Evolutionary conservation across 2,888 invertebrate genomes (phyloP), one percentile per base, ranked within the genome.

Genomic region (Cartodere bifasciata): DNA sequence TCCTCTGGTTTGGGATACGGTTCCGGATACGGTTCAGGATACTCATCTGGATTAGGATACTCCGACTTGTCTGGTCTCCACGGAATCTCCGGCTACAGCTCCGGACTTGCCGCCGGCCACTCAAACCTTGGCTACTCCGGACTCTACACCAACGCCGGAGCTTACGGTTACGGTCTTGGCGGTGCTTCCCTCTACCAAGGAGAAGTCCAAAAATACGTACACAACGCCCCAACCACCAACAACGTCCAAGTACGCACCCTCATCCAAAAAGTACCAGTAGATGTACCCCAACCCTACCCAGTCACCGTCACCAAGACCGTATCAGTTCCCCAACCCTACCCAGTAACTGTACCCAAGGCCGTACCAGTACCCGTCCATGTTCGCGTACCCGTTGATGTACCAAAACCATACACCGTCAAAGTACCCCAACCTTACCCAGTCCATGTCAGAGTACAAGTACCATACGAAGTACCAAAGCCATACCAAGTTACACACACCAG

Each of bases 201-300:
- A n/a, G n/a, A n/a, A n/a, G n/a, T n/a, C n/a, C n/a, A n/a, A n/a
- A n/a, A n/a, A n/a, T n/a, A n/a, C n/a, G n/a, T n/a, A n/a, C n/a
- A n/a, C n/a, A n/a, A n/a, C n/a, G n/a, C n/a, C n/a, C n/a, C n/a
- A n/a, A n/a, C n/a, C 20, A 20, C 6, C 20, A 20, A 20, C 20
- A 20, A 20, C 20, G 20, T 20, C 20, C 20, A 20, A 20, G 20
- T 20, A n/a, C 20, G 20, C 20, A 20, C 20, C 20, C 7, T 20
- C 6, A 20, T n/a, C 20, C 24, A 24, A 24, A 41, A 37, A 26
- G 47, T 50, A 30, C 46, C 51, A 23, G 42, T 48, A 9, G 43
- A 44, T 31, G 47, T 53, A 24, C 53, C 53, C 11, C 51, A 44
- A 41, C 53, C 55, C 5, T 53, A 53, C 39, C 46, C 46, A 15